A percentile compares a stretch with the other conserved stretches of the same genome.
Evolutionary conservation across 2,113 vertebrate genomes (phyloP).

Genomic region (Pagrus major): DNA sequence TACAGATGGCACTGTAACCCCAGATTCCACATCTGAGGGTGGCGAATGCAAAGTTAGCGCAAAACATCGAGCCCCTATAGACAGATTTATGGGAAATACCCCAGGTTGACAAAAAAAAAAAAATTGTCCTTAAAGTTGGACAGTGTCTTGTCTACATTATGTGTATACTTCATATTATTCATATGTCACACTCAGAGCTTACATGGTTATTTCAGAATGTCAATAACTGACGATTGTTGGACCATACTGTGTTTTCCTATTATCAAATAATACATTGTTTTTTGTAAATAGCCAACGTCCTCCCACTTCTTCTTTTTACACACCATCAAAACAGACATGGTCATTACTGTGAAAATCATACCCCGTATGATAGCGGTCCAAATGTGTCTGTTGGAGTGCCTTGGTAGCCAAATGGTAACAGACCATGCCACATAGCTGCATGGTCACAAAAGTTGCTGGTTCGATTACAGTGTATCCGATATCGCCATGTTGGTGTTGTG

Average conservation of each 20-base stretch:
- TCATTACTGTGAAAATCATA: background rate
- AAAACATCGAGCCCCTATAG: too few species aligned
- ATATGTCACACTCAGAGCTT: too few species aligned
- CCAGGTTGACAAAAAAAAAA: background rate
- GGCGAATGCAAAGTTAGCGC: too few species aligned
- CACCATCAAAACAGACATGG: background rate
- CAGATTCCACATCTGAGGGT: too few species aligned
- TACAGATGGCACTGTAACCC: background rate
- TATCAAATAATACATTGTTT: background rate
- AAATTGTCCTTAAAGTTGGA: background rate
- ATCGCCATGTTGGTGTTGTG: too few species aligned
- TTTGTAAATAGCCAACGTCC: background rate
- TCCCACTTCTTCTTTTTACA: background rate
- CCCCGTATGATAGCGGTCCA: background rate
- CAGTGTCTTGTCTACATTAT: background rate
- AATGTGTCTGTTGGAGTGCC: too few species aligned
- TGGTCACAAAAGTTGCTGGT: too few species aligned
- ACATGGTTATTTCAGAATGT: background rate
- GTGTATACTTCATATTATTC: background rate
- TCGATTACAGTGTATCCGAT: too few species aligned
- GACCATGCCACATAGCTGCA: too few species aligned
- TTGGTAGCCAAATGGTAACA: too few species aligned
- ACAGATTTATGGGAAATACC: background rate
- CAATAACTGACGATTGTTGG: background rate
- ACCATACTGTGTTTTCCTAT: background rate